Percentiles rank a stretch among this genome's conserved stretches.
These are phyloP conservation scores for Lottia gigantea DNA, from an alignment of 2,888 invertebrate species.

Conservation along the genomic window DNA sequence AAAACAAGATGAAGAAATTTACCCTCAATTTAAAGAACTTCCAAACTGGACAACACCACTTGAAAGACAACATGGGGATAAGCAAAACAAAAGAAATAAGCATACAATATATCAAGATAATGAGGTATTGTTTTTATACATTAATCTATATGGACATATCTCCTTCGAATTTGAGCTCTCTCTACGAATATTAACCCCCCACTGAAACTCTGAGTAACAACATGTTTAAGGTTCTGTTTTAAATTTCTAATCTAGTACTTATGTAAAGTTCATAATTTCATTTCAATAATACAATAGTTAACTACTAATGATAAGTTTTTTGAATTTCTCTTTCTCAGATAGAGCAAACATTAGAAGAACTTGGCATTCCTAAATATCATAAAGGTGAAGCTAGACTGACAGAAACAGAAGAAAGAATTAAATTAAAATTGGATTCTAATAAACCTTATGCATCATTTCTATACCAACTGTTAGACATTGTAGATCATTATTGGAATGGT, in stretches of 20 bases:
- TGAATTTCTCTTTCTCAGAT: neutral
- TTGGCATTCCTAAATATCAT: constrained; percentile 27
- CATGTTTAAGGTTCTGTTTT: too few species aligned
- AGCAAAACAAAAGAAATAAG: too few species aligned
- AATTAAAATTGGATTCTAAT: constrained; percentile 31
- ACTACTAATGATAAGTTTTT: neutral
- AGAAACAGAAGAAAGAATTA: constrained; percentile 23
- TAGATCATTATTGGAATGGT: constrained; percentile 68
- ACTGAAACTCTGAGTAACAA: too few species aligned
- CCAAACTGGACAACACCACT: neutral
- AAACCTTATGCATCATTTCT: constrained; percentile 44
- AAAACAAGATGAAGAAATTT: neutral
- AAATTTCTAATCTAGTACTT: too few species aligned
- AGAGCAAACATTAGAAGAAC: constrained; percentile 30
- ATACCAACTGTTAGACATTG: constrained; percentile 56
- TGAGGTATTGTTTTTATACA: neutral
- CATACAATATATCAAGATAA: neutral
- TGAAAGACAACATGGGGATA: neutral
- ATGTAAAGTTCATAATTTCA: too few species aligned
- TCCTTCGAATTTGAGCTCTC: too few species aligned
- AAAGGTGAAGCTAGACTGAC: constrained; percentile 10
- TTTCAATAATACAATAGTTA: too few species aligned
- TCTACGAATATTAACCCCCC: too few species aligned
- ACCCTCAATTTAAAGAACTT: neutral
- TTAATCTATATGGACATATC: too few species aligned